These are phyloP conservation scores for Mustela nigripes DNA, from an alignment of 2,113 vertebrate genomes.

Conservation along the genomic window DNA sequence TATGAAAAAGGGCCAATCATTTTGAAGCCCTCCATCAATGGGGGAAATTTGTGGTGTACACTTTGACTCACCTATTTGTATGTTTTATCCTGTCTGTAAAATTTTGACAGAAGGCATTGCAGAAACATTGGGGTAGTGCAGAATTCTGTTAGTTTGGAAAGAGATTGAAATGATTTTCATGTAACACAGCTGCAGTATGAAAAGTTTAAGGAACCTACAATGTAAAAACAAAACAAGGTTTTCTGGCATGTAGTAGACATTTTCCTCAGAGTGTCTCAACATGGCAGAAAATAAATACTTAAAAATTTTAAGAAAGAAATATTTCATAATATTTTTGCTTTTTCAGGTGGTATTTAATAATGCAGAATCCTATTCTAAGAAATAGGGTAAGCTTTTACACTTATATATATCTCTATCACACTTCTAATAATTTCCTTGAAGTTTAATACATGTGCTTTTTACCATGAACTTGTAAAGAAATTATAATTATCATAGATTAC, in stretches of 20 bases:
- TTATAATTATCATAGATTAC: not conserved
- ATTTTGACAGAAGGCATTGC: not conserved
- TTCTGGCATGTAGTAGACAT: not conserved
- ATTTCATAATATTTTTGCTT: not conserved
- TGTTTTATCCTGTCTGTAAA: not conserved
- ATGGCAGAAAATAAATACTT: not conserved
- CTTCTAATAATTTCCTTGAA: conserved; percentile 7
- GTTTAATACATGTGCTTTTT: not conserved
- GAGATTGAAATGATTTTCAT: not conserved
- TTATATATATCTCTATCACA: not conserved
- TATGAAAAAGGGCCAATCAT: not conserved
- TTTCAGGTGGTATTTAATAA: not conserved
- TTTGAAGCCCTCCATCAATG: not conserved
- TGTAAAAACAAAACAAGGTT: not conserved
- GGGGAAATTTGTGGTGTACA: not conserved
- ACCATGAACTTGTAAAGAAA: not conserved
- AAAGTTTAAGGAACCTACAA: not conserved
- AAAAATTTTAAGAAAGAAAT: not conserved
- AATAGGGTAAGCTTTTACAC: not conserved
- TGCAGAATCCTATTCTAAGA: not conserved
- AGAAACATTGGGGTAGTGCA: not conserved
- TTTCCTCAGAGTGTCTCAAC: not conserved
- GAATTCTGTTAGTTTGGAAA: not conserved
- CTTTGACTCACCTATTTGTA: not conserved
- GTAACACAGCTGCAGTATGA: not conserved